A percentile compares a stretch with the other conserved stretches of the same genome.
Evolutionary conservation across 2,888 invertebrate species (phyloP).

Genomic region (Drosophila paracracens): DNA sequence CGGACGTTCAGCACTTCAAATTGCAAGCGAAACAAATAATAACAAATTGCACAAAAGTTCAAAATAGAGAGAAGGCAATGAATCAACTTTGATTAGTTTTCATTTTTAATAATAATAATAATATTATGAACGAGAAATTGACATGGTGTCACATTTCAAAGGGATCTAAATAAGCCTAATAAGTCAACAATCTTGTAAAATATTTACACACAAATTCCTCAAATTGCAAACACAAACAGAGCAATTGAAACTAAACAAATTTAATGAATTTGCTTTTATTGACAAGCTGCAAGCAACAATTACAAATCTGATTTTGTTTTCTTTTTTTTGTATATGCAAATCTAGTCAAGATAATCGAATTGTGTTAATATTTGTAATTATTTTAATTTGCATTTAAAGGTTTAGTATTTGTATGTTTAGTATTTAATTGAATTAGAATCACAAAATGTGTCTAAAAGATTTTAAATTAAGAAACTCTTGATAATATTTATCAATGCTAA

Average conservation of each 20-base stretch:
- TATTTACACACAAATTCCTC: not conserved
- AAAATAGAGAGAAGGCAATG: no score
- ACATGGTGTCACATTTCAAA: not conserved
- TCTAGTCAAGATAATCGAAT: not conserved
- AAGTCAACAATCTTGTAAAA: not conserved
- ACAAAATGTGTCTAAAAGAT: not conserved
- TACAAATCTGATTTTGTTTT: not conserved
- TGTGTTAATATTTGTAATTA: no score
- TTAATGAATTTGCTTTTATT: not conserved
- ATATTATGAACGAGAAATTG: not conserved
- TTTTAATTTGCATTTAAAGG: no score
- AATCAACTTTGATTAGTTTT: conserved; percentile 2
- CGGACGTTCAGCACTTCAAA: conserved; percentile 4
- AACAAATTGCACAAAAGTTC: not conserved
- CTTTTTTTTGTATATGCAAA: not conserved
- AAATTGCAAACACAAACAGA: not conserved
- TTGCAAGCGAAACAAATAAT: conserved; percentile 4
- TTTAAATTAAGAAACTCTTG: not conserved
- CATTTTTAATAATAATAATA: no score
- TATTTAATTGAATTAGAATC: not conserved
- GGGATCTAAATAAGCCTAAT: not conserved
- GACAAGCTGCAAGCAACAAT: not conserved
- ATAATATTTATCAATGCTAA: not conserved
- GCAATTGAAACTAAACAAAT: not conserved
- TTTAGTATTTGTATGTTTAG: no score